Evolutionary conservation across 2,797 vertebrate genomes (phyloP), one percentile per base, ranked within the genome.

Genomic region (Cetoscarus ocellatus): DNA sequence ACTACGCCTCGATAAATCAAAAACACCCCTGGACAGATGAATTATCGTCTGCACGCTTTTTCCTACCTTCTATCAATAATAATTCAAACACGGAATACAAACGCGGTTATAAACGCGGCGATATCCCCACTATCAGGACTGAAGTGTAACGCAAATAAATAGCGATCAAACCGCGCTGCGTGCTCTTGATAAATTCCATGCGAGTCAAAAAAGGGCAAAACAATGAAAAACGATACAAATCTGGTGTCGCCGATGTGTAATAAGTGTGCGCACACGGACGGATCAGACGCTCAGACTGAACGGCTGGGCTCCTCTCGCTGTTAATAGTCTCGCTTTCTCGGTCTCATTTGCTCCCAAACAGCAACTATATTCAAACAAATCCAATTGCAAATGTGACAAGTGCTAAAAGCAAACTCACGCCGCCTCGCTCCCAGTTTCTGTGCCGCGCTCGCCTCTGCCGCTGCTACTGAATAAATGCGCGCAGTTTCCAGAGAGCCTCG

Each of bases 401-500:
- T 93, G 93, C 96, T 94, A 95, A 93, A 92, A 95, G 95, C 95
- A 87, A 94, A 94, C 91, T 95, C 95, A 92, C 91, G 87, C 95
- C 91, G 92, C 93, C 93, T 94, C 92, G 92, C 93, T 92, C 92
- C 92, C 94, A 85, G 92, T 94, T 92, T 92, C 92, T 80, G 95
- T 94, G 96, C 94, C 93, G 92, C 88, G 94, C 94, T 91, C 95
- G 94, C 96, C 92, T 95, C 88, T 67, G 88, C 27, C 27, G 27
- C 91, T 82, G 89, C 91, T 84, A 53, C 95, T 92, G 94, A 97
- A 96, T 95, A 96, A 95, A 97, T 93, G 97, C 95, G 95, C 94
- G 95, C 95, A 93, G 96, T 96, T 98, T 96, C 96, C 96, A 96
- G 95, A 97, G 96, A 97, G 95, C 96, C 97, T 94, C 94, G 96